These are phyloP conservation scores for Plecturocebus donacophilus DNA, from an alignment of 2,113 vertebrate species.

Conservation along the genomic window DNA sequence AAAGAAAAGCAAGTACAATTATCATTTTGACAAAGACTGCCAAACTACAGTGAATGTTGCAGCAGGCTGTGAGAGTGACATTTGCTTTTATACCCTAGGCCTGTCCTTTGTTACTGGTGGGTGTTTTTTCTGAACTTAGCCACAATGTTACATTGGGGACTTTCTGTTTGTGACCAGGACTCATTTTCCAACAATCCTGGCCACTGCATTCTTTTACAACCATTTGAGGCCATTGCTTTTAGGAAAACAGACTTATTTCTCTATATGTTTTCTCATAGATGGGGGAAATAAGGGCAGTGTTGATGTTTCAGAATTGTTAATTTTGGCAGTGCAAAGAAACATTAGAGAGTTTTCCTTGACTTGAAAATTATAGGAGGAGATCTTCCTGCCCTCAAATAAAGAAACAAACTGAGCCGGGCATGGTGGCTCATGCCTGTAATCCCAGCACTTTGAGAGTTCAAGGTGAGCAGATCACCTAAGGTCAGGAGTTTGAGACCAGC, in stretches of 20 bases:
- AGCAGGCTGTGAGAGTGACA: not conserved
- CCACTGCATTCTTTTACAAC: not conserved
- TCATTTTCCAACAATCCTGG: not conserved
- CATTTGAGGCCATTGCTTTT: not conserved
- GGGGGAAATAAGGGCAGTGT: not conserved
- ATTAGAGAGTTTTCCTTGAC: not conserved
- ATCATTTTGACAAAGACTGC: conserved; percentile 12
- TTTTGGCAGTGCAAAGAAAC: not conserved
- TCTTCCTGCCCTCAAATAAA: not conserved
- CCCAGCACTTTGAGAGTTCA: too few species aligned
- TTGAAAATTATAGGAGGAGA: not conserved
- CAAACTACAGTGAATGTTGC: not conserved
- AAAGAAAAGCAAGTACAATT: not conserved
- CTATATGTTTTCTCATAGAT: not conserved
- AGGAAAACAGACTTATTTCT: not conserved
- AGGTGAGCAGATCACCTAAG: too few species aligned
- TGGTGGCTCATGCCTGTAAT: too few species aligned
- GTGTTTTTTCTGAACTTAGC: not conserved
- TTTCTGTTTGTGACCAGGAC: not conserved
- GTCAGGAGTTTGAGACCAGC: too few species aligned
- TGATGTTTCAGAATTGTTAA: not conserved
- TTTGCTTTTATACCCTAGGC: not conserved
- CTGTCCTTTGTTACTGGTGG: not conserved
- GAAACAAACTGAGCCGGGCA: not conserved
- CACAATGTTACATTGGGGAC: not conserved